These are phyloP conservation scores for Atherinomorus stipes DNA, from an alignment of 2,113 vertebrate genomes.

Conservation along the genomic window DNA sequence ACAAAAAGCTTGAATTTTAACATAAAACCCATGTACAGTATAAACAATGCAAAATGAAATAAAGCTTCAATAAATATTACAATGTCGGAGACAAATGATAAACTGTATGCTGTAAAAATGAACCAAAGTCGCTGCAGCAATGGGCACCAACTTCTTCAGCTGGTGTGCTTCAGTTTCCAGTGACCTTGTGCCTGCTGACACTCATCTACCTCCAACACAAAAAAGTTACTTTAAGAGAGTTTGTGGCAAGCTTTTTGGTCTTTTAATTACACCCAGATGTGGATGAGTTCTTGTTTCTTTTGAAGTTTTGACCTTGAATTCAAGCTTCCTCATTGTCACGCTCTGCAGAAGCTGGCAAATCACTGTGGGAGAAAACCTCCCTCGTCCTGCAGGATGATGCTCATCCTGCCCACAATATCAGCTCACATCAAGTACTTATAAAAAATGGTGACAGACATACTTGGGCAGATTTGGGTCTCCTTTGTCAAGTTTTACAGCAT, in stretches of 20 bases:
- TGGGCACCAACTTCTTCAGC: not conserved
- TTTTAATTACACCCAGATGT: conserved; percentile 56
- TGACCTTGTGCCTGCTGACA: conserved; percentile 35
- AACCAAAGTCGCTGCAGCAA: not conserved
- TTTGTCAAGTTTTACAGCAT: not conserved
- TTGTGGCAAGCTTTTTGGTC: not conserved
- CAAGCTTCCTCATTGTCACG: conserved; percentile 37
- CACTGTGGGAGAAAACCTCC: conserved; percentile 62
- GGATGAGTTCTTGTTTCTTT: conserved; percentile 49
- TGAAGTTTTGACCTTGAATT: conserved; percentile 65
- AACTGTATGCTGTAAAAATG: not conserved
- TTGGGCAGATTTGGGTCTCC: not conserved
- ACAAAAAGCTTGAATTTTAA: not conserved
- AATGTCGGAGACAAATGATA: not conserved
- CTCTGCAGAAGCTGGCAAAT: conserved; percentile 34
- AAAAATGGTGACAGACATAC: not conserved
- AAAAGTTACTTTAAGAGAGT: conserved; percentile 47
- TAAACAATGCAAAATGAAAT: not conserved
- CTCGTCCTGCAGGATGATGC: conserved; percentile 7
- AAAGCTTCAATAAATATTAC: not conserved
- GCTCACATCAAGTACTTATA: not conserved
- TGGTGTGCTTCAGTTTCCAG: conserved; percentile 1
- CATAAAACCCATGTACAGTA: not conserved
- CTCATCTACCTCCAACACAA: conserved; percentile 22
- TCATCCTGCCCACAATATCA: conserved; percentile 18